These are phyloP conservation scores for Hesperophylax magnus DNA, from an alignment of 1,140 invertebrate species.

Conservation along the genomic window DNA sequence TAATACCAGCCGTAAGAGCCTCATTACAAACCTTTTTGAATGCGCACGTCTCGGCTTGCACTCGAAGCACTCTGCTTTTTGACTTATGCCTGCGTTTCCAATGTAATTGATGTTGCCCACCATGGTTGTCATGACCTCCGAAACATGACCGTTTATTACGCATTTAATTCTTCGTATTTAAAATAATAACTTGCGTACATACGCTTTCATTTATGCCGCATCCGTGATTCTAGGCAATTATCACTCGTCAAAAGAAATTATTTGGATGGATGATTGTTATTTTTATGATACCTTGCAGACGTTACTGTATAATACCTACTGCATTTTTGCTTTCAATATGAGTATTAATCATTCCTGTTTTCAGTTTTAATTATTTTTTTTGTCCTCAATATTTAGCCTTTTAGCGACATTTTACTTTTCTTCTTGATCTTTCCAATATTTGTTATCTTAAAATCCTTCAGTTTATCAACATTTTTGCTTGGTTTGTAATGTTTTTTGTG, in stretches of 20 bases:
- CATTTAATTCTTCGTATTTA: slow-evolving; percentile 27
- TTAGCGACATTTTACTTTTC: too few species aligned
- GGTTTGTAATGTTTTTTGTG: too few species aligned
- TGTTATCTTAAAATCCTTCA: too few species aligned
- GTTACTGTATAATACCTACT: too few species aligned
- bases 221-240: neutral
- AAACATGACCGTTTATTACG: slow-evolving; percentile 16
- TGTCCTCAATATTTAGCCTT: too few species aligned
- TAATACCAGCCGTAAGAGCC: neutral
- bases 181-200: slow-evolving; percentile 1
- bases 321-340: too few species aligned
- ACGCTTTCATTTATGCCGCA: neutral
- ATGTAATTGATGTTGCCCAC: slow-evolving; percentile 34
- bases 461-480: too few species aligned
- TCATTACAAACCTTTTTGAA: neutral
- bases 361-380: too few species aligned
- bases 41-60: neutral
- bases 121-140: slow-evolving; percentile 29
- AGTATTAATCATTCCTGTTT: too few species aligned
- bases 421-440: too few species aligned
- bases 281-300: too few species aligned
- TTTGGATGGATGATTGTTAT: too few species aligned
- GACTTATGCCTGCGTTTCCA: slow-evolving; percentile 14
- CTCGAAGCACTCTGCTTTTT: slow-evolving; percentile 7
- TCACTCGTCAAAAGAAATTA: neutral